Evolutionary conservation across 2,888 invertebrate genomes (phyloP), one percentile per base, ranked within the genome.

Genomic region (Blera fallax): DNA sequence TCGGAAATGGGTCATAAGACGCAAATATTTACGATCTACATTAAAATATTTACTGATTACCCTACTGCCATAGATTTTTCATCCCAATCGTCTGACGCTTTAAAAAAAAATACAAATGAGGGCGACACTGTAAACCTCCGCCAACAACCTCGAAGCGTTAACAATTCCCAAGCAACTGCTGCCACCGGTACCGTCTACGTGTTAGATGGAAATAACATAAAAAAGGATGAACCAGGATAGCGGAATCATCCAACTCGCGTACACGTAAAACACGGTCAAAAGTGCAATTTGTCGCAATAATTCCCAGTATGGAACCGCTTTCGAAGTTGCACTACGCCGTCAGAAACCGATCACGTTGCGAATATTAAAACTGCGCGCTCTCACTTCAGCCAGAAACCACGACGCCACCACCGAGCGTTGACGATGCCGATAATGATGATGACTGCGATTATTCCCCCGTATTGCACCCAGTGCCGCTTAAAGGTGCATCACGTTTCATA

Each of bases 241-340:
- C 54, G 24, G 32, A 45, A 18, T 40, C 14, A 8, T 14, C 54
- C 16, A 18, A 24, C 14, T 32, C 32, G 3, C 54, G 54, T 48
- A 27, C 67, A 73, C 60, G 69, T 81, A 74, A 58, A 84, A 65
- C 60, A 74, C 74, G 84, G 80, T 79, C 79, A 84, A 84, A 80
- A 84, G 84, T 70, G 79, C 74, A 79, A 84, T 84, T 84, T 84
- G 84, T 84, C 74, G 79, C 79, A 79, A 84, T 76, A 70, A 64
- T 74, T 79, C 80, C 58, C 65, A 74, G 79, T 64, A 64, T 37
- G 60, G 64, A 58, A 65, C 65, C 79, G 79, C 79, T 76, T 70
- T 80, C 74, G 37, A 69, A 82, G 73, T 73, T 64, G 43, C 74
- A 62, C 78, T 73, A 32, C 70, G 77, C 78, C 37, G 70, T 16